phyloP scores from a whole-genome alignment of 2,888 invertebrate species.

The Itoplectis maculator region DNA sequence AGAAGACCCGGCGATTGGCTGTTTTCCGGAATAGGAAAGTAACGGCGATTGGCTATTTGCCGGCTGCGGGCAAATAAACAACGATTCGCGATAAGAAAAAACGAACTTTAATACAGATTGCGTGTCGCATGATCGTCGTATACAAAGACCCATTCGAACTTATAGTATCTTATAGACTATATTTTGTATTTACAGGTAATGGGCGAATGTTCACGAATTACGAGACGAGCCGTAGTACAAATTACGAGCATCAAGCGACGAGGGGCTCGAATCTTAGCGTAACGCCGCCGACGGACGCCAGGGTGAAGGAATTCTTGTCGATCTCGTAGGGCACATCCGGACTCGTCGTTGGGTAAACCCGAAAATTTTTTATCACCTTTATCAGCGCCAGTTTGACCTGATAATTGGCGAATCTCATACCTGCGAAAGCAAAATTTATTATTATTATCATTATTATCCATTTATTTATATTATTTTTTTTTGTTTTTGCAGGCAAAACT shows the following conservation, averaged over 20 bases:
- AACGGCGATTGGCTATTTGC: neutral
- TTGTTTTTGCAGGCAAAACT: neutral
- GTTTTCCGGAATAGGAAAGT: neutral
- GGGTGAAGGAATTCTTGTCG: constrained; percentile 70
- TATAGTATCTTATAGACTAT: too few relatives aligned
- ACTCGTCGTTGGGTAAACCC: constrained; percentile 78
- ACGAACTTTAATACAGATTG: neutral
- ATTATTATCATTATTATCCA: too few relatives aligned
- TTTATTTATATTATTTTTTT: too few relatives aligned
- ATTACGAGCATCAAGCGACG: neutral
- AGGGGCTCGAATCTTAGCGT: constrained; percentile 74
- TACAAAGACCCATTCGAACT: too few relatives aligned
- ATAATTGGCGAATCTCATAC: constrained; percentile 75
- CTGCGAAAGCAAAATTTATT: constrained; percentile 21
- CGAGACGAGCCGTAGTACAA: too few relatives aligned
- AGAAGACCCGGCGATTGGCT: neutral
- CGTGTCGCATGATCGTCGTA: too few relatives aligned
- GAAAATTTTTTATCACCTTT: constrained; percentile 79
- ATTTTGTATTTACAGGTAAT: too few relatives aligned
- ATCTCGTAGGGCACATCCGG: constrained; percentile 75
- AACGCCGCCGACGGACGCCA: constrained; percentile 75
- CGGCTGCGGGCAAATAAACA: too few relatives aligned
- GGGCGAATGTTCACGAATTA: too few relatives aligned
- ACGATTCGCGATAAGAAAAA: too few relatives aligned
- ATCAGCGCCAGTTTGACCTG: constrained; percentile 83